A percentile compares a stretch with the other conserved stretches of the same genome.
Conservation (phyloP, 2,888 invertebrate genomes). For the Ctena decussata region DNA sequence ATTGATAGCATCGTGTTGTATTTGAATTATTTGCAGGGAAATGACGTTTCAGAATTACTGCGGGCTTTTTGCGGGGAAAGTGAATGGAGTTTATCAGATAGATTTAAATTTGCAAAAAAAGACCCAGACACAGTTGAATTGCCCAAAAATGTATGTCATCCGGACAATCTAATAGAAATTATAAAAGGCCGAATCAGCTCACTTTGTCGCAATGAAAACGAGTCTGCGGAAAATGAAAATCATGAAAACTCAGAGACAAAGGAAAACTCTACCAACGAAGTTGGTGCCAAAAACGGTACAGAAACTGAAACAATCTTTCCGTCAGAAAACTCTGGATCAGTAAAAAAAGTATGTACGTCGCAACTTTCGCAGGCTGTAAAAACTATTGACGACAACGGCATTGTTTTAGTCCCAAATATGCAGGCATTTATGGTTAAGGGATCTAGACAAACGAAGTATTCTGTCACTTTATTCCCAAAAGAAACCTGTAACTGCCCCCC, state of each 20-base stretch:
- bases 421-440: conserved; percentile 26
- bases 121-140: conserved; percentile 12
- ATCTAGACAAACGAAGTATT: neutral
- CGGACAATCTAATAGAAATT: conserved; percentile 14
- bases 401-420: conserved; percentile 17
- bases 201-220: neutral
- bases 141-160: conserved; percentile 28
- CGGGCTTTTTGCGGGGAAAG: conserved; percentile 33
- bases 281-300: neutral
- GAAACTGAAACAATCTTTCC: neutral
- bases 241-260: too few species aligned
- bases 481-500: conserved; percentile 12
- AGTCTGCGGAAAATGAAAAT: neutral
- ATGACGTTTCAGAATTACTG: conserved; percentile 19
- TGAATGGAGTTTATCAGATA: conserved; percentile 1
- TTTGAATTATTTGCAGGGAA: conserved; percentile 37
- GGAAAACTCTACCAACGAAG: too few species aligned
- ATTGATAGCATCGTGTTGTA: conserved; percentile 40
- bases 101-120: neutral
- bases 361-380: conserved; percentile 6
- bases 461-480: conserved; percentile 16
- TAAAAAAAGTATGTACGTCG: neutral
- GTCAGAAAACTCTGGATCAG: neutral
- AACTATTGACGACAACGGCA: conserved; percentile 10
- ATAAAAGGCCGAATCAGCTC: neutral